These are phyloP conservation scores for Amorpha juglandis DNA, from an alignment of 2,888 invertebrate genomes.

Conservation along the genomic window DNA sequence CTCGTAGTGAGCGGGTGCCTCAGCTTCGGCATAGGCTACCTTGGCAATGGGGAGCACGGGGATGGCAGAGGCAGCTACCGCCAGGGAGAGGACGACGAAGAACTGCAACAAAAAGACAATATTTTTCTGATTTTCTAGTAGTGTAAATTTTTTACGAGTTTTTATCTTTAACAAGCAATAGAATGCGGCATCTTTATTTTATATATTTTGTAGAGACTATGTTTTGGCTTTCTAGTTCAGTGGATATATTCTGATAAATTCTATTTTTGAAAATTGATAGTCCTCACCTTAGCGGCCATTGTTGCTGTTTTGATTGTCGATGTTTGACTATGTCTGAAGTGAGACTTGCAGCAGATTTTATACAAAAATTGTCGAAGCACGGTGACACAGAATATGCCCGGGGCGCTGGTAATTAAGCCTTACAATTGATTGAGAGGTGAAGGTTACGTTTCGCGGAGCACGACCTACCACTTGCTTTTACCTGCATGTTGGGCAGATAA, in stretches of 20 bases:
- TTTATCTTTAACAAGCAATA: background rate
- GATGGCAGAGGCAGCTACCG: slow-evolving; percentile 53
- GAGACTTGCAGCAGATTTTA: slow-evolving; percentile 60
- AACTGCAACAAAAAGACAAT: slow-evolving; percentile 48
- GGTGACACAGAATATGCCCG: slow-evolving; percentile 44
- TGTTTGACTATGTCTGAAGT: slow-evolving; percentile 57
- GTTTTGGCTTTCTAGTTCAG: too few species aligned
- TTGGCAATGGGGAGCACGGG: slow-evolving; percentile 57
- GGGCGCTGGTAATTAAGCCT: slow-evolving; percentile 48
- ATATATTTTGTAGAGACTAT: background rate
- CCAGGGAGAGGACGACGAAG: slow-evolving; percentile 61
- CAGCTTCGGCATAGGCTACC: slow-evolving; percentile 63
- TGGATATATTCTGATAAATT: background rate
- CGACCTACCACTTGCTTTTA: slow-evolving; percentile 11
- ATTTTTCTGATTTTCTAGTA: background rate
- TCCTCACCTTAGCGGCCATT: slow-evolving; percentile 73
- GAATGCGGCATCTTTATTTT: background rate
- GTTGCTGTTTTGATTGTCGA: slow-evolving; percentile 58
- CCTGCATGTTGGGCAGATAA: slow-evolving; percentile 17
- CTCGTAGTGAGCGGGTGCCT: slow-evolving; percentile 73
- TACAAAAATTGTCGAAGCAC: slow-evolving; percentile 48
- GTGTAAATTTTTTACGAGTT: background rate
- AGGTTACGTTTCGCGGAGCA: slow-evolving; percentile 42
- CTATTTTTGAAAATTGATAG: slow-evolving; percentile 23
- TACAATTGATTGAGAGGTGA: slow-evolving; percentile 54